These are phyloP conservation scores for Helicoverpa assulta DNA, from an alignment of 2,888 invertebrate genomes.

Conservation along the genomic window DNA sequence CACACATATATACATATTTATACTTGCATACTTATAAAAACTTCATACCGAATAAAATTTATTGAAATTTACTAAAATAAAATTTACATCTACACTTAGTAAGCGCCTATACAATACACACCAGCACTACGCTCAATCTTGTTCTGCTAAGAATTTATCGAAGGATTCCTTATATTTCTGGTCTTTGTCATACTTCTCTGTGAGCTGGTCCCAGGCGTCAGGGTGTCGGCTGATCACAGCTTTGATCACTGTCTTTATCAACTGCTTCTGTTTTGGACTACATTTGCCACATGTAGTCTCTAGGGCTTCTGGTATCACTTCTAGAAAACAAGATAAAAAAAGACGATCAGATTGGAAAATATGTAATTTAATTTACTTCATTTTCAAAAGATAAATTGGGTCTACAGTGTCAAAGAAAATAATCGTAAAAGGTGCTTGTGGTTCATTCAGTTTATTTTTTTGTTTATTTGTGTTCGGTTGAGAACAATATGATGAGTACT, in stretches of 20 bases:
- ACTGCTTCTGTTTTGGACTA: conserved; percentile 91
- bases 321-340: conserved; percentile 78
- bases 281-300: conserved; percentile 92
- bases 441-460: too few relatives aligned
- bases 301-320: conserved; percentile 92
- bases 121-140: conserved; percentile 67
- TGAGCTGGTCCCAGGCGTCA: conserved; percentile 91
- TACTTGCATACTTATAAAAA: too few relatives aligned
- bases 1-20: too few relatives aligned
- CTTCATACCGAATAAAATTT: not conserved
- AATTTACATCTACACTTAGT: not conserved
- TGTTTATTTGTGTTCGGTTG: too few relatives aligned
- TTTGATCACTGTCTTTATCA: conserved; percentile 91
- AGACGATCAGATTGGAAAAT: not conserved
- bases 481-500: too few relatives aligned
- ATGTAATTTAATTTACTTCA: too few relatives aligned
- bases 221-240: conserved; percentile 92
- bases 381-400: too few relatives aligned
- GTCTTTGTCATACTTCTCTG: conserved; percentile 92
- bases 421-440: too few relatives aligned
- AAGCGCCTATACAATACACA: conserved; percentile 17
- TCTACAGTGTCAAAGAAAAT: too few relatives aligned
- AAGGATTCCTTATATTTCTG: conserved; percentile 91
- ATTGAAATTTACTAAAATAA: not conserved
- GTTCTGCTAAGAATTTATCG: conserved; percentile 81